phyloP scores from a whole-genome alignment of 2,888 invertebrate species.

The Adelphocoris suturalis region DNA sequence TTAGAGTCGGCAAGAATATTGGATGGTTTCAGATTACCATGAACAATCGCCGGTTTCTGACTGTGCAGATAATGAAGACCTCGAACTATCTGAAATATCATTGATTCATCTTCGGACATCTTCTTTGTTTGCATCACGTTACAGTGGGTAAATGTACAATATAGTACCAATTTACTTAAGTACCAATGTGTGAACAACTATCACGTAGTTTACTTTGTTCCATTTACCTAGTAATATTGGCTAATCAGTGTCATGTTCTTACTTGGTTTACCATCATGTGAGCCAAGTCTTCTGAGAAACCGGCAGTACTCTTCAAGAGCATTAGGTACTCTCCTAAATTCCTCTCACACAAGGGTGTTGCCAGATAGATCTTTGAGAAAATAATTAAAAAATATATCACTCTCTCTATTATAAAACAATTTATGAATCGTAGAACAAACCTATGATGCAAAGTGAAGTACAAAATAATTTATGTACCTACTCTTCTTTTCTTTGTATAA shows the following conservation, averaged over 20 bases:
- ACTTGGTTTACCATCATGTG: slow-evolving; percentile 73
- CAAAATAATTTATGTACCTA: too few species aligned
- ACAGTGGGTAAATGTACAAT: too few species aligned
- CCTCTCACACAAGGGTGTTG: slow-evolving; percentile 73
- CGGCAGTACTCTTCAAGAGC: slow-evolving; percentile 61
- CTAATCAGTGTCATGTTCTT: slow-evolving; percentile 41
- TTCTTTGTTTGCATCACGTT: too few species aligned
- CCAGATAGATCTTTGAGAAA: slow-evolving; percentile 49
- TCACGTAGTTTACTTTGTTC: too few species aligned
- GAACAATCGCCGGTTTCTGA: slow-evolving; percentile 78
- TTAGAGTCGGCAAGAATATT: slow-evolving; percentile 79
- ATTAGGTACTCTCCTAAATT: slow-evolving; percentile 73
- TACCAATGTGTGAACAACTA: too few species aligned
- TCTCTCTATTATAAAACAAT: too few species aligned
- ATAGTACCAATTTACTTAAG: too few species aligned
- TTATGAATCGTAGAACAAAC: too few species aligned
- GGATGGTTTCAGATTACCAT: slow-evolving; percentile 79
- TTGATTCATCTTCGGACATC: too few species aligned
- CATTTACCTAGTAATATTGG: too few species aligned
- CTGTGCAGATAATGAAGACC: slow-evolving; percentile 78
- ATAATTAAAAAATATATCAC: neutral
- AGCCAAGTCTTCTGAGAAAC: slow-evolving; percentile 66
- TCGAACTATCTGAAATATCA: slow-evolving; percentile 75
- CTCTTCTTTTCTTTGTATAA: too few species aligned
- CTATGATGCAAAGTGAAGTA: too few species aligned